Base-by-base conservation (phyloP, 2,113 vertebrate species). In the Collichthys lucidus region DNA sequence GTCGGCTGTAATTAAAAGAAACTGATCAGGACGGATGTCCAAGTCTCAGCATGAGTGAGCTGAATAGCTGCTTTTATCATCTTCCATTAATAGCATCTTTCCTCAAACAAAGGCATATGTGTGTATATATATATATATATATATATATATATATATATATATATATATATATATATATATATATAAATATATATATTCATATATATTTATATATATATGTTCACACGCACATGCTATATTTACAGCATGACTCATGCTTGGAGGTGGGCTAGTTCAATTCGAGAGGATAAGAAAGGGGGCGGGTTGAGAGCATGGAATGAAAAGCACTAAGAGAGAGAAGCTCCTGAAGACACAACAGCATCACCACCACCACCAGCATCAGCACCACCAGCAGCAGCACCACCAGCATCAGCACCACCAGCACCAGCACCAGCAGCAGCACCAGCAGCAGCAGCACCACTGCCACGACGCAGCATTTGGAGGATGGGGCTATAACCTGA, bases 181-280 rank as follows among this genome's bases (percentile, higher is more conserved):
- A n/a, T n/a, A n/a, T n/a, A n/a, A n/a, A n/a, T n/a, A n/a, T n/a
- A n/a, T n/a, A n/a, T n/a, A n/a, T n/a, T 1, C 7, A 68, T 29
- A 57, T 49, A 20, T 31, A 35, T 44, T 42, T 59, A 26, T 12
- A 57, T 40, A 15, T 63, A 55, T 40, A 59, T 74, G 70, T 49
- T 69, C 49, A 85, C 42, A 82, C 29, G 26, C 71, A 83, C 52
- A 66, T 16, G 40, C 64, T 59, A 47, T 86, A 62, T 82, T 77
- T 76, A 62, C 52, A 73, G 80, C 59, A 71, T 86, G 84, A 88
- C 46, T 91, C 85, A 90, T 83, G 66, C 29, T 65, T 47, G 14
- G 67, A 83, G 44, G 82, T 71, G 78, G 80, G 84, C 69, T 65
- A 46, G 12, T 76, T 77, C 20, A 71, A 3, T 79, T 24, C 66